These are phyloP conservation scores for Spilosoma lubricipeda DNA, from an alignment of 2,888 invertebrate genomes.

Conservation along the genomic window DNA sequence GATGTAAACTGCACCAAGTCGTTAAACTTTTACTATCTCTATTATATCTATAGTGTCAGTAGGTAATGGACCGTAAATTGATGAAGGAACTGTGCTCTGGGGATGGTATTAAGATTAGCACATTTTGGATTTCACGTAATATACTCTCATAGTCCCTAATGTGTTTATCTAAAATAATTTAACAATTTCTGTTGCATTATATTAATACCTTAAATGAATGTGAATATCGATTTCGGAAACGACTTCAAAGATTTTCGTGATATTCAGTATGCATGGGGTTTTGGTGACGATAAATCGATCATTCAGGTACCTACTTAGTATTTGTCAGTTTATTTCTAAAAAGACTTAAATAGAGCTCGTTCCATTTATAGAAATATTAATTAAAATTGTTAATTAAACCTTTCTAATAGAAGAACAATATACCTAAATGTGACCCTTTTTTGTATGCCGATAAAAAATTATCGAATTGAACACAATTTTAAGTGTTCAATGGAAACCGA, in stretches of 20 bases:
- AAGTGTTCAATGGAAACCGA: not conserved
- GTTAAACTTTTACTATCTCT: slow-evolving; percentile 7
- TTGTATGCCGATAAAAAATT: not conserved
- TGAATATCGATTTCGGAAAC: too few relatives aligned
- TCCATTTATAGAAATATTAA: not conserved
- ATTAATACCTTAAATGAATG: too few relatives aligned
- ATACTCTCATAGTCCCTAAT: not conserved
- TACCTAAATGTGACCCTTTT: not conserved
- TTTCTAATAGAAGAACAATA: not conserved
- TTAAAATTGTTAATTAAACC: not conserved
- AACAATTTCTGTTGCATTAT: not conserved
- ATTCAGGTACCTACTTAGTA: too few relatives aligned
- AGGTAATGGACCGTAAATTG: slow-evolving; percentile 4
- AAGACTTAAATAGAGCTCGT: not conserved
- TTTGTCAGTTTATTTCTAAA: not conserved
- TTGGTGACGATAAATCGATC: too few relatives aligned
- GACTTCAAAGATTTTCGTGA: too few relatives aligned
- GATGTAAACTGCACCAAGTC: slow-evolving; percentile 7
- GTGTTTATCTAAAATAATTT: not conserved
- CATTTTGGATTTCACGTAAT: not conserved
- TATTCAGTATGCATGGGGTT: too few relatives aligned
- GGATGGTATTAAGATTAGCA: not conserved
- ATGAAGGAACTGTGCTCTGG: not conserved
- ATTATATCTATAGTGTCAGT: slow-evolving; percentile 6
- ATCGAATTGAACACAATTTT: not conserved